Conservation (phyloP, 1,140 invertebrate species). For the Cydia amplana region DNA sequence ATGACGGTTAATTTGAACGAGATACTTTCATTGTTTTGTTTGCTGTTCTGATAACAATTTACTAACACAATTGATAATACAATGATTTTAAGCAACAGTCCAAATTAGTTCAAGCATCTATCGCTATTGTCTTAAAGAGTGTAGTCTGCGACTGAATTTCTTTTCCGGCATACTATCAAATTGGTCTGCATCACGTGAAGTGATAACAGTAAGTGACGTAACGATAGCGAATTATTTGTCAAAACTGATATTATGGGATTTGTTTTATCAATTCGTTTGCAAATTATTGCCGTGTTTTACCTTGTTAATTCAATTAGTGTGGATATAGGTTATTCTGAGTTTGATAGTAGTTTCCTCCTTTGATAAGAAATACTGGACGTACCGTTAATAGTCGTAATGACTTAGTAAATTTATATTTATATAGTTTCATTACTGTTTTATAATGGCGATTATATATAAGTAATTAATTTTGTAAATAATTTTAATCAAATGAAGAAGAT, state of each 20-base stretch:
- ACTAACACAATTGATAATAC: not conserved
- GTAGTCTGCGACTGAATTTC: slow-evolving; percentile 25
- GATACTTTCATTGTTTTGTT: not conserved
- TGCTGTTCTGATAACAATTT: not conserved
- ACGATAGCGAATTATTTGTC: slow-evolving; percentile 33
- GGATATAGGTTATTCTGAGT: not conserved
- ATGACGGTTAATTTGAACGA: not conserved
- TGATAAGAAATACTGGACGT: not conserved
- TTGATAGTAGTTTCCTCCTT: not conserved
- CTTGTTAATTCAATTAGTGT: not conserved
- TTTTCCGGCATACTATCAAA: slow-evolving; percentile 38
- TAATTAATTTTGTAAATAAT: too few species aligned
- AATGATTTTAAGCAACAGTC: not conserved
- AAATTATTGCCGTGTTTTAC: slow-evolving; percentile 3
- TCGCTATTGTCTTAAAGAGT: slow-evolving; percentile 14
- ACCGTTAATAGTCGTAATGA: not conserved
- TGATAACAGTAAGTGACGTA: slow-evolving; percentile 40
- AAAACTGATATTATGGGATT: slow-evolving; percentile 6
- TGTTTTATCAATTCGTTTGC: slow-evolving; percentile 7
- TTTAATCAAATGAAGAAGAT: too few species aligned
- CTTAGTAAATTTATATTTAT: not conserved
- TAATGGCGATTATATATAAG: too few species aligned
- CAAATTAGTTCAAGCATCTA: not conserved
- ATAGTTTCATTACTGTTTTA: too few species aligned
- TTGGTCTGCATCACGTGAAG: slow-evolving; percentile 33